phyloP scores from a whole-genome alignment of 2,113 vertebrate species.

The Pachyramphus minor region DNA sequence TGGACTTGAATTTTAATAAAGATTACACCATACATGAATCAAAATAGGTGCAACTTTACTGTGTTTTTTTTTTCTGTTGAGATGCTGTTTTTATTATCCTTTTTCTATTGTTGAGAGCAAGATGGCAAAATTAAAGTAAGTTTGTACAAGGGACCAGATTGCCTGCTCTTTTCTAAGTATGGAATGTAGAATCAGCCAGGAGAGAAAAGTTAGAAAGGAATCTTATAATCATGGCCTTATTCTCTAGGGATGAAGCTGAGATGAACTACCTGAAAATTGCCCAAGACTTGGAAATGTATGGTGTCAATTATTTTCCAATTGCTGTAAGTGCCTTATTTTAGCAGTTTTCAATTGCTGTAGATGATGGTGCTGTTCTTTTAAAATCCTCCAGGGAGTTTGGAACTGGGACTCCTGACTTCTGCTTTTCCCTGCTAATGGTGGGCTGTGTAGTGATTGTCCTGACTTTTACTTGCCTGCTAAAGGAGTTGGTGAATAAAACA shows the following conservation, averaged over 20 bases:
- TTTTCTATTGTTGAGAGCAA: not conserved
- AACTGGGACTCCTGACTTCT: not conserved
- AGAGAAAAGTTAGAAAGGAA: not conserved
- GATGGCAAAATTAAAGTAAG: not conserved
- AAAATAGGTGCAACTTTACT: not conserved
- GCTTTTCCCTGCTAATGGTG: not conserved
- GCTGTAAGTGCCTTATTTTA: constrained; percentile 76
- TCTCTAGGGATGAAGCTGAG: constrained; percentile 87
- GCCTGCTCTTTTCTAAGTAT: not conserved
- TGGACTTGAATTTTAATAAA: not conserved
- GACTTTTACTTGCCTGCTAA: not conserved
- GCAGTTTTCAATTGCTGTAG: not conserved
- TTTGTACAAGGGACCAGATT: not conserved
- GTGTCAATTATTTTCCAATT: constrained; percentile 90
- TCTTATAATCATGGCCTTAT: not conserved
- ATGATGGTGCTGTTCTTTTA: not conserved
- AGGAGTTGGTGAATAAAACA: not conserved
- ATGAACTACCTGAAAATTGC: constrained; percentile 95
- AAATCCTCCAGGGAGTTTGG: not conserved
- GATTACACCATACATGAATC: not conserved
- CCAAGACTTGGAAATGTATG: constrained; percentile 93
- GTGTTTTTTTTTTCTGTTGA: not conserved
- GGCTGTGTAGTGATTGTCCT: not conserved
- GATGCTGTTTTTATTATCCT: not conserved
- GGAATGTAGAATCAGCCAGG: not conserved